Conservation (phyloP, 2,888 invertebrate species). For the Polyommatus iphigenia region DNA sequence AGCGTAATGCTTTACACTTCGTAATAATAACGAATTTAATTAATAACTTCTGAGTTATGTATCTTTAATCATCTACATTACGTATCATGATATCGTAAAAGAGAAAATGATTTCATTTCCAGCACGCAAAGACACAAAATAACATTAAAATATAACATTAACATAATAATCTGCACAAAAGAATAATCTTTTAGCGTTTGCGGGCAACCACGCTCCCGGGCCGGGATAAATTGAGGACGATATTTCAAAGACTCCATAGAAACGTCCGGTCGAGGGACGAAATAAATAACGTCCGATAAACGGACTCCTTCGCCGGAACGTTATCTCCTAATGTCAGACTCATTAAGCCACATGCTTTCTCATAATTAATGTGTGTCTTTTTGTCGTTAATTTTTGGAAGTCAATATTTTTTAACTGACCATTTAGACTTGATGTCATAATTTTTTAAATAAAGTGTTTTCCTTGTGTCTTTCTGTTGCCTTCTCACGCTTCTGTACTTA, state of each 20-base stretch:
- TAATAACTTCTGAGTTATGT: neutral
- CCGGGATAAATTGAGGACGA: neutral
- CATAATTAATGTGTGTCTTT: neutral
- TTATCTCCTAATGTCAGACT: neutral
- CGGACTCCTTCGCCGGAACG: neutral
- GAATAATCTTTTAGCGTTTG: neutral
- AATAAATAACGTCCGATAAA: neutral
- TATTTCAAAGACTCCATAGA: conserved; percentile 2
- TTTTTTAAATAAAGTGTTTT: too few relatives aligned
- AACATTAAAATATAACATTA: neutral
- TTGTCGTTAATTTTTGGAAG: neutral
- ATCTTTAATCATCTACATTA: neutral
- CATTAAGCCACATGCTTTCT: neutral
- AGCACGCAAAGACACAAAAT: neutral
- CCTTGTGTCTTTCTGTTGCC: too few relatives aligned
- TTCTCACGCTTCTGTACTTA: too few relatives aligned
- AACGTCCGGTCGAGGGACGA: neutral
- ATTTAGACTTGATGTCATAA: too few relatives aligned
- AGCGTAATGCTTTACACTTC: too few relatives aligned
- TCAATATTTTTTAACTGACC: too few relatives aligned
- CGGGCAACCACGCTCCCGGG: neutral
- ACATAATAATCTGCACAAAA: neutral
- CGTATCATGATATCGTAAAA: neutral
- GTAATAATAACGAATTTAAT: neutral
- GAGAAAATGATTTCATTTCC: neutral